Evolutionary conservation across 2,888 invertebrate genomes (phyloP), one percentile per base, ranked within the genome.

Genomic region (Aphidoletes aphidimyza): DNA sequence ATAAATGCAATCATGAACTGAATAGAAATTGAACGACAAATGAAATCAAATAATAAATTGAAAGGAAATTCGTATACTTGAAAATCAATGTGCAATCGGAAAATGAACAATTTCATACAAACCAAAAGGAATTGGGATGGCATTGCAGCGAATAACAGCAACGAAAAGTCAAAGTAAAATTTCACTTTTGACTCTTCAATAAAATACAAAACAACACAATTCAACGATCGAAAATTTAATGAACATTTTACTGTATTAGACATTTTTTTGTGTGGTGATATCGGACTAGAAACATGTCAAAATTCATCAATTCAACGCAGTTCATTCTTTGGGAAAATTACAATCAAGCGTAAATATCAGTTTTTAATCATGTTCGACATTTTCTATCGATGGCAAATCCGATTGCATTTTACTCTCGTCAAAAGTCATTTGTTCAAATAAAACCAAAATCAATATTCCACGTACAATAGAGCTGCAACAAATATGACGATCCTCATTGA

Each of bases 401-500:
- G 34, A 69, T 69, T 69, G 30, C 69, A 69, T 30, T 69, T 69
- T 2, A 14, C 22, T 54, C 0, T 11, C 6, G 8, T 11, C 47
- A 19, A 47, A 47, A 47, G 47, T 19, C 26, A n/a, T 54, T 26
- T 54, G 5, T n/a, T n/a, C n/a, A n/a, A n/a, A n/a, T 26, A 8
- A 69, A 5, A 34, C 0, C 69, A n/a, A 69, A n/a, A 69, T 69
- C 30, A 69, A 69, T 69, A 69, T 69, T 69, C 69, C 69, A 69
- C 30, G 69, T 69, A n/a, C 69, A 69, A 30, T n/a, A n/a, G n/a
- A n/a, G 30, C 0, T 69, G 69, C 69, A 30, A 30, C 30, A 69
- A 69, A 69, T 69, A 69, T n/a, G n/a, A 69, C 30, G n/a, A 69
- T 69, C 69, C 14, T 69, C 30, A 69, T 69, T 69, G 69, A 69